Evolutionary conservation across 2,797 vertebrate species (phyloP).

Genomic region (Tympanoctomys barrerae): DNA sequence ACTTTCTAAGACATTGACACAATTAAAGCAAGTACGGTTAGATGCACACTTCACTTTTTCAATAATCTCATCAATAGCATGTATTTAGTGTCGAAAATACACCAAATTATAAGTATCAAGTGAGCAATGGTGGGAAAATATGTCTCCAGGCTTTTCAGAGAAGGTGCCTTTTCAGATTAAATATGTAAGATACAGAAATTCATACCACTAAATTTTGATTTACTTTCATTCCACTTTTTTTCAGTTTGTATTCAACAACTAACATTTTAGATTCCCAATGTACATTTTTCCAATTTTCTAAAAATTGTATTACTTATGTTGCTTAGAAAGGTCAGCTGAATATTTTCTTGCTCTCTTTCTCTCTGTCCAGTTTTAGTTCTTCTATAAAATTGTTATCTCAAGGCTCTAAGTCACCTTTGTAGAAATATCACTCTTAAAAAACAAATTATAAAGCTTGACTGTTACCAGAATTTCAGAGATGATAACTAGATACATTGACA

Average conservation of each 20-base stretch:
- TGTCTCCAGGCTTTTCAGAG: background rate
- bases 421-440: background rate
- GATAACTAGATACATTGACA: background rate
- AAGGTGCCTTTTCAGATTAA: background rate
- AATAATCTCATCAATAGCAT: background rate
- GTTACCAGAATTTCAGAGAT: background rate
- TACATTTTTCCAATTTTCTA: background rate
- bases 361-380: background rate
- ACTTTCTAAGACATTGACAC: background rate
- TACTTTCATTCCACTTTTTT: background rate
- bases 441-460: background rate
- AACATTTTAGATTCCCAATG: background rate
- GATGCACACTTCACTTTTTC: background rate
- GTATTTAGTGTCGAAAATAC: background rate
- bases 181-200: background rate
- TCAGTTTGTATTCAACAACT: background rate
- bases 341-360: background rate
- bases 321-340: background rate
- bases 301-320: background rate
- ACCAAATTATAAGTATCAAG: background rate
- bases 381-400: slow-evolving; percentile 29
- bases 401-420: background rate
- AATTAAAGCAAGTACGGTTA: background rate
- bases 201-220: background rate
- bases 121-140: background rate